These are phyloP conservation scores for Amphibalanus amphitrite DNA, from an alignment of 1,140 invertebrate species.

Conservation along the genomic window DNA sequence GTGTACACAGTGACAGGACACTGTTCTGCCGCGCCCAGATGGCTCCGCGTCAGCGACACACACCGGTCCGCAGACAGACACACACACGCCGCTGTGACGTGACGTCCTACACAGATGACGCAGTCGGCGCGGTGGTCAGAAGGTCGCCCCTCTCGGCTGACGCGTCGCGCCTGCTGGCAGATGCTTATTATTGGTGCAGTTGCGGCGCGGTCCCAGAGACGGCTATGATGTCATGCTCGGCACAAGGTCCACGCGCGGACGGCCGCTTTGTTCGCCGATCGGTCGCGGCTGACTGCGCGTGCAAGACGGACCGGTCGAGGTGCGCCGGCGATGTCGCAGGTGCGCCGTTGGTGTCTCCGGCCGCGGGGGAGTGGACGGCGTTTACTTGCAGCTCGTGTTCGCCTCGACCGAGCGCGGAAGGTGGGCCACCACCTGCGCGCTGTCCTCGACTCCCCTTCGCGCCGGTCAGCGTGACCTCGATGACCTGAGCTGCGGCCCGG, in stretches of 20 bases:
- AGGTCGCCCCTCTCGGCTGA: background rate
- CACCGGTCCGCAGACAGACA: background rate
- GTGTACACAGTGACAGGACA: too few relatives aligned
- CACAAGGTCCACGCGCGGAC: too few relatives aligned
- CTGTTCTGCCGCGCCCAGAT: background rate
- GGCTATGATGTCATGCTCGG: background rate
- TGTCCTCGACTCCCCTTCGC: background rate
- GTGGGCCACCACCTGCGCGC: too few relatives aligned
- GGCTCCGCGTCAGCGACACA: background rate
- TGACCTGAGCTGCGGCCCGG: background rate
- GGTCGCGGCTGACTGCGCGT: too few relatives aligned
- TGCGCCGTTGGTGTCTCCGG: too few relatives aligned
- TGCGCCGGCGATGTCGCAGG: too few relatives aligned
- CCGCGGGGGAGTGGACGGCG: too few relatives aligned
- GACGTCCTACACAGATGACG: background rate
- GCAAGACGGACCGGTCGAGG: too few relatives aligned
- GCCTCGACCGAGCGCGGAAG: too few relatives aligned
- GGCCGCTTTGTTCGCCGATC: too few relatives aligned
- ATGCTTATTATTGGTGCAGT: background rate
- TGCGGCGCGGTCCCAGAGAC: too few relatives aligned
- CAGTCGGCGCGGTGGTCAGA: background rate
- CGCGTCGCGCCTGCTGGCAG: background rate
- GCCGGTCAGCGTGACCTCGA: background rate
- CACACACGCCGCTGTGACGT: background rate
- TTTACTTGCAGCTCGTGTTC: too few relatives aligned